Base-by-base conservation (phyloP, 2,797 vertebrate genomes). In the Epinephelus coioides region DNA sequence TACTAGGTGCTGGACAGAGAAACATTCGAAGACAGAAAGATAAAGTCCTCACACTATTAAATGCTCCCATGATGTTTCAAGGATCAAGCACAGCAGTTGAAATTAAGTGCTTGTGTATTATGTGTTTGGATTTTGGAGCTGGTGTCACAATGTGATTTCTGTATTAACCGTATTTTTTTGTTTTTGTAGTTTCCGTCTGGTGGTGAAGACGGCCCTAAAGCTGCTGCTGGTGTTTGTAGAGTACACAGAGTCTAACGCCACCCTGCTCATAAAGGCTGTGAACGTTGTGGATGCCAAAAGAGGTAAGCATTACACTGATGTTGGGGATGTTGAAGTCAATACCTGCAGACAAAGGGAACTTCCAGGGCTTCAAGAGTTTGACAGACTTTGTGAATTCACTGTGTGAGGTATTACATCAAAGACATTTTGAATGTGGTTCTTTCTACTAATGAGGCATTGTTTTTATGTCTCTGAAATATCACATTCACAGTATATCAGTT, bases 171-270 rank as follows among this genome's bases (percentile, higher is more conserved):
- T 56, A 5, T 73, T 75, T 80, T 57, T 66, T 10, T 63, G 9
- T 53, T 40, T 34, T n/a, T 76, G 66, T 85, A 99, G 98, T 99
- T 99, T 99, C 88, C 97, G 98, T 60, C 92, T 99, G 87, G 98
- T 99, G 88, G 97, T 99, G 85, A 99, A 99, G 93, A 99, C 98
- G 0, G 96, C 98, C 0, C 92, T 99, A 81, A 99, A 99, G 91
- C 95, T 99, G 79, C 95, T 99, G 81, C 95, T 99, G 69, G 98
- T 99, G 88, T 99, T 99, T 85, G 98, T 98, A 94, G 98, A 99
- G 88, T 99, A 99, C 86, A 97, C 96, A 0, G 98, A 99, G 88
- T 95, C 96, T 12, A 99, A 99, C 0, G 95, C 98, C 0, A 88
- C 93, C 0, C 96, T 99, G 75, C 94, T 99, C 86, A 97, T 97